A percentile compares a stretch with the other conserved stretches of the same genome.
Evolutionary conservation across 2,113 vertebrate species (phyloP).

Genomic region (Synchiropus splendidus): DNA sequence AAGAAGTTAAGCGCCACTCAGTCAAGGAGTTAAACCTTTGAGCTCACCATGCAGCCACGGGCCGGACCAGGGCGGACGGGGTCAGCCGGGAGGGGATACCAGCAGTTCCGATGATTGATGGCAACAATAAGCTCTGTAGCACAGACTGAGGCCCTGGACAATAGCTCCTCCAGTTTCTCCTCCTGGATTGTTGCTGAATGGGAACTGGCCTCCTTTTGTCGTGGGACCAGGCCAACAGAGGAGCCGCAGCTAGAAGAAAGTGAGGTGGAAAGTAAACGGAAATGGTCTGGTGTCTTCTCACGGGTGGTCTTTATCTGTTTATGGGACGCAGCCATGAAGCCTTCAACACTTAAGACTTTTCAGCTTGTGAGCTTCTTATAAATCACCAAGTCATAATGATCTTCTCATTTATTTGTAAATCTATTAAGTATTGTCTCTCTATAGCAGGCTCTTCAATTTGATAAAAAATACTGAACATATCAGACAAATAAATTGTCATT

Average conservation of each 20-base stretch:
- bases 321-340: constrained; percentile 4
- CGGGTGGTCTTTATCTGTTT: constrained; percentile 45
- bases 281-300: constrained; percentile 28
- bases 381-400: no score
- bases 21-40: constrained; percentile 27
- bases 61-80: constrained; percentile 13
- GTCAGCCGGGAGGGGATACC: constrained; percentile 28
- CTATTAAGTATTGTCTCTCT: no score
- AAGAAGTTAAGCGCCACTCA: constrained; percentile 20
- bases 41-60: constrained; percentile 16
- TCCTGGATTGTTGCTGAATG: constrained; percentile 47
- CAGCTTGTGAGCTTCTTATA: no score
- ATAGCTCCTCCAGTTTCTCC: constrained; percentile 36
- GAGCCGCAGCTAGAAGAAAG: constrained; percentile 27
- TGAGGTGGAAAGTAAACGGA: constrained; percentile 25
- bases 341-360: constrained; percentile 1
- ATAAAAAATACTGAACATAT: no score
- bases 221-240: constrained; percentile 17
- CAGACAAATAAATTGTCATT: no score
- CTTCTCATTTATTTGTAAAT: no score
- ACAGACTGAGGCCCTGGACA: constrained; percentile 34
- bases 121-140: constrained; percentile 41
- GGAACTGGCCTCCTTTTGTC: constrained; percentile 49
- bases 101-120: constrained; percentile 38
- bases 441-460: no score